Percentiles rank a stretch among this genome's conserved stretches.
These are phyloP conservation scores for Anguilla megastoma DNA, from an alignment of 2,797 vertebrate species.

Conservation along the genomic window DNA sequence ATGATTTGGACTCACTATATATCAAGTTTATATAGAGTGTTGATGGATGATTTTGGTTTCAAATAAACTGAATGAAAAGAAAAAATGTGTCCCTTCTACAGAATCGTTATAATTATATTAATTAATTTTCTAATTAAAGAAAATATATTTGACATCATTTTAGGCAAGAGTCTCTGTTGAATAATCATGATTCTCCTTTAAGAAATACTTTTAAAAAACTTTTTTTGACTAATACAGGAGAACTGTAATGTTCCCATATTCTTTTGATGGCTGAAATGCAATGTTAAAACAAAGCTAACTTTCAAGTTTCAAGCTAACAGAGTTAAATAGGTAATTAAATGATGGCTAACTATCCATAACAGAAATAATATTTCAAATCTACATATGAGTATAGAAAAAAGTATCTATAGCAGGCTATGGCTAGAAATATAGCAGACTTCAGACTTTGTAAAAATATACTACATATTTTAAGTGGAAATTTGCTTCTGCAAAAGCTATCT, in stretches of 20 bases:
- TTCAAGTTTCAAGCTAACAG: not conserved
- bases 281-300: not conserved
- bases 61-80: slow-evolving; percentile 28
- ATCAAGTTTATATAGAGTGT: slow-evolving; percentile 23
- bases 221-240: too few relatives aligned
- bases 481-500: not conserved
- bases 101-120: not conserved
- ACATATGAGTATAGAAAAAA: not conserved
- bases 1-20: slow-evolving; percentile 29
- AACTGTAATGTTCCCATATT: not conserved
- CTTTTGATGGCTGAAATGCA: not conserved
- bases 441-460: not conserved
- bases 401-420: not conserved
- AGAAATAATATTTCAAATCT: too few relatives aligned
- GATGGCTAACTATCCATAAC: too few relatives aligned
- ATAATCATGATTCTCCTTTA: not conserved
- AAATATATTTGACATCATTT: not conserved
- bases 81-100: not conserved
- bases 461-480: slow-evolving; percentile 19
- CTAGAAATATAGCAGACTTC: not conserved
- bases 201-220: not conserved
- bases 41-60: not conserved
- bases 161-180: not conserved
- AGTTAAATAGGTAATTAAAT: not conserved
- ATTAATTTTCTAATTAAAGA: not conserved